Evolutionary conservation across 1,140 invertebrate genomes (phyloP).

Genomic region (Drosophila paulistorum): DNA sequence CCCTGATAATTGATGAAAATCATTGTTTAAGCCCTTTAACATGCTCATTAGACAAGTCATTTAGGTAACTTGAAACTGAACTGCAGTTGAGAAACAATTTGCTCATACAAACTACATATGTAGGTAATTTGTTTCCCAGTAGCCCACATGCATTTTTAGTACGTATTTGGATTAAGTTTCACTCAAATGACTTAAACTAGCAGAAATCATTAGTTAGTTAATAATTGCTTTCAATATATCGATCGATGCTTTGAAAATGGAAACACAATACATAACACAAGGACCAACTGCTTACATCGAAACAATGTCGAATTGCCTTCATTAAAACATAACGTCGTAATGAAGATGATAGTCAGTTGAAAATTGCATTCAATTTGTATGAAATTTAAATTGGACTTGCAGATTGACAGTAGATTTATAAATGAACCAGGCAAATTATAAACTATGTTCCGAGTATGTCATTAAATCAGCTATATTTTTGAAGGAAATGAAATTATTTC

Average conservation of each 20-base stretch:
- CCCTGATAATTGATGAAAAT: slow-evolving; percentile 23
- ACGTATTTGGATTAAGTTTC: not conserved
- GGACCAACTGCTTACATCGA: not conserved
- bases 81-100: not conserved
- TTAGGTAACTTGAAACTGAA: slow-evolving; percentile 1
- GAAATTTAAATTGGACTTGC: not conserved
- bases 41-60: not conserved
- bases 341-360: not conserved
- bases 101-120: not conserved
- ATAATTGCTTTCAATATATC: not conserved
- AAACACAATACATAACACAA: not conserved
- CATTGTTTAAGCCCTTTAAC: slow-evolving; percentile 1
- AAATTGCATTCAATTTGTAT: not conserved
- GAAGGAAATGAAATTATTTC: no score
- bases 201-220: not conserved
- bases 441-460: no score
- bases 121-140: no score
- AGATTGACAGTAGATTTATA: no score
- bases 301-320: not conserved
- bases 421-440: not conserved
- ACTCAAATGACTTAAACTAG: not conserved
- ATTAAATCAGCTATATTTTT: no score
- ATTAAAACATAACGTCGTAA: not conserved
- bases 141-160: not conserved
- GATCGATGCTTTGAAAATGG: not conserved